phyloP scores from a whole-genome alignment of 2,888 invertebrate species.

The Strigamia crassipes region DNA sequence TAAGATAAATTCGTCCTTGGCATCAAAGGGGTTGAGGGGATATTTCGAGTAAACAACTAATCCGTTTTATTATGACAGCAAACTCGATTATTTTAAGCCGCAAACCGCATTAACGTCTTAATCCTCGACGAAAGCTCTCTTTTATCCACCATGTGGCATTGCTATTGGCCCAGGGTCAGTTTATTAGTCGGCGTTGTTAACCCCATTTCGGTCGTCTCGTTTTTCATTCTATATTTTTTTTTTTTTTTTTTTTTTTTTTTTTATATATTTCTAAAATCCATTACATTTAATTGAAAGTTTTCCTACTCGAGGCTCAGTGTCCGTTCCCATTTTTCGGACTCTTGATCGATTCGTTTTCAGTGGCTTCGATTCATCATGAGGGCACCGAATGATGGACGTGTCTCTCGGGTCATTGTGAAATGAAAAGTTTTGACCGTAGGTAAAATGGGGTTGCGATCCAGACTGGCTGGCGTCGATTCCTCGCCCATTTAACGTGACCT shows the following conservation, averaged over 20 bases:
- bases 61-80: not conserved
- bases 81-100: not conserved
- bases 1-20: constrained; percentile 26
- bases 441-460: constrained; percentile 22
- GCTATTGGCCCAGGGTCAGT: constrained; percentile 3
- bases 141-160: not conserved
- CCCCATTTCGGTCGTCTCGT: constrained; percentile 12
- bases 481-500: constrained; percentile 16
- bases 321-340: not conserved
- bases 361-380: not conserved
- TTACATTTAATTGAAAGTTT: not conserved
- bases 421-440: not conserved
- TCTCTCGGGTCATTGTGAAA: not conserved
- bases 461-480: not conserved
- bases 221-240: not conserved
- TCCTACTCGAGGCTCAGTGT: constrained; percentile 1
- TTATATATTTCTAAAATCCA: not conserved
- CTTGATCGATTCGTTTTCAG: not conserved
- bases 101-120: not conserved
- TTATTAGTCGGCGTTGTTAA: constrained; percentile 2
- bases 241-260: not conserved
- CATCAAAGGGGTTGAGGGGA: not conserved
- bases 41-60: constrained; percentile 13
- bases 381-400: not conserved
- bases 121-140: not conserved